Evolutionary conservation across 2,888 invertebrate genomes (phyloP).

Genomic region (Nemotelus nigrinus): DNA sequence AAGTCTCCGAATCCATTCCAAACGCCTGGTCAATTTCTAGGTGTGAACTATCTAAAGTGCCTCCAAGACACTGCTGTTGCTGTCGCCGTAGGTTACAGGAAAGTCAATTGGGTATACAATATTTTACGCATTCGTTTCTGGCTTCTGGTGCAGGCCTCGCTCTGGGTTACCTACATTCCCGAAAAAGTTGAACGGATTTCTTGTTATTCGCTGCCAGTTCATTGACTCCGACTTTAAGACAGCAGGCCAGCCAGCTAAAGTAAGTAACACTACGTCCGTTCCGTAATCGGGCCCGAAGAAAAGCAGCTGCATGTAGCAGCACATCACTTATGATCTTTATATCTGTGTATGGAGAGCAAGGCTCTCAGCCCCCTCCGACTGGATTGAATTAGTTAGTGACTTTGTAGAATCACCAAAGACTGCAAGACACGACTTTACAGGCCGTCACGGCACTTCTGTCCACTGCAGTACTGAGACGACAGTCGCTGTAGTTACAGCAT

Average conservation of each 20-base stretch:
- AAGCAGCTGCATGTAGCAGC: constrained; percentile 32
- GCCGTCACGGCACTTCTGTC: not conserved
- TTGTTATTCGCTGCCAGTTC: constrained; percentile 48
- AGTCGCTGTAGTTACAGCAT: constrained; percentile 6
- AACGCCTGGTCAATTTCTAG: constrained; percentile 7
- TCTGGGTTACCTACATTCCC: constrained; percentile 56
- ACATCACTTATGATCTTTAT: constrained; percentile 25
- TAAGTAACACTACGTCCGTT: constrained; percentile 8
- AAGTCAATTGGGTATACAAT: constrained; percentile 25
- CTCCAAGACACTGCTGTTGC: not conserved
- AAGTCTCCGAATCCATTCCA: not conserved
- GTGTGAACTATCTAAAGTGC: constrained; percentile 32
- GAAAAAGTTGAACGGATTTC: constrained; percentile 51
- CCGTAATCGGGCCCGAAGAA: constrained; percentile 33
- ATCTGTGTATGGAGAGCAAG: constrained; percentile 16
- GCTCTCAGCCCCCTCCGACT: not conserved
- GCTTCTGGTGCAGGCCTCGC: constrained; percentile 47
- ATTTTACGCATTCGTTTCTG: constrained; percentile 32
- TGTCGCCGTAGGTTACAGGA: not conserved
- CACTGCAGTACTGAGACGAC: constrained; percentile 11
- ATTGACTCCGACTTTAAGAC: constrained; percentile 38
- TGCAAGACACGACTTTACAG: not conserved
- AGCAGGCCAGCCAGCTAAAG: not conserved
- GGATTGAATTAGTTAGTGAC: constrained; percentile 26
- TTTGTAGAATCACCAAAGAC: constrained; percentile 1